Evolutionary conservation across 2,888 invertebrate species (phyloP), one percentile per base, ranked within the genome.

Genomic region (Drosophila antonietae): DNA sequence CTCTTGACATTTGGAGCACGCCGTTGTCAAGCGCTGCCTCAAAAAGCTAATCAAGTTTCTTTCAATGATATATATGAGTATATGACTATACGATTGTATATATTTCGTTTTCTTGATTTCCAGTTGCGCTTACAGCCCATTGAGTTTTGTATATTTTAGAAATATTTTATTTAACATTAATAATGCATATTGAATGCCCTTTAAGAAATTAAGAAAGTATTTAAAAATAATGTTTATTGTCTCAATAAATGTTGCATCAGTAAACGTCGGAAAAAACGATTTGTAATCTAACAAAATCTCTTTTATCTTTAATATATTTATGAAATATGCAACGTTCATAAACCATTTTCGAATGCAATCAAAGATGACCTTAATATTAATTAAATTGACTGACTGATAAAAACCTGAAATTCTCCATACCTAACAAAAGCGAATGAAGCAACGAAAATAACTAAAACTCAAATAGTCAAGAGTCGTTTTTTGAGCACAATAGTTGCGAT

Each of bases 1-100:
- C 35, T 43, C 39, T 56, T 43, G 56, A 10, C 37, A 55, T 33
- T 58, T 58, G 39, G 44, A 44, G 33, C 43, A 61, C 10, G n/a
- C 23, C 35, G 62, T 68, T 68, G 62, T 33, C 59, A 61, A 60
- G 52, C 37, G 60, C 3, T 37, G 49, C 18, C 23, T 58, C 12
- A 28, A 0, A n/a, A 8, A n/a, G n/a, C 44, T 39, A 46, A 52
- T 23, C 52, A 47, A 23, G 47, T 43, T 66, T 41, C 3, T 4
- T 23, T 37, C 5, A 14, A 52, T 51, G 60, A 52, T 33, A 9
- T 9, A 33, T 33, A 2, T 31, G 31, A 31, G 31, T 37, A 37
- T 37, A 14, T 14, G 37, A 37, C 5, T 14, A 37, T 37, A 12
- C 35, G 35, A 37, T 12, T 14, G 12, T 14, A 23, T 23, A 28